Conservation (phyloP, 2,888 invertebrate genomes). For the Exocentrus adspersus region DNA sequence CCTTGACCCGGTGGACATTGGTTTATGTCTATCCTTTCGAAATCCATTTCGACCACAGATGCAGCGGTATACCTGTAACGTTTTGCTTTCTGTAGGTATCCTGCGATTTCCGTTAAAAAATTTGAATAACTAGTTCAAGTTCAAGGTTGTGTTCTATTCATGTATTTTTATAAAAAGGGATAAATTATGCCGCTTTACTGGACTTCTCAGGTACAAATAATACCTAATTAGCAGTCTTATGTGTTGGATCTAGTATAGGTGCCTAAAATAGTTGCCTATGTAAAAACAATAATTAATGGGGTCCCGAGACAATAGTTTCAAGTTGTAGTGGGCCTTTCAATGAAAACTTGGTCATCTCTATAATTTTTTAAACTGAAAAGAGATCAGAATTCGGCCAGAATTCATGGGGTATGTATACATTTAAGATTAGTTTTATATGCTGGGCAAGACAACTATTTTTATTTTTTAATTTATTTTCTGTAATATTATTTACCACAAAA, state of each 20-base stretch:
- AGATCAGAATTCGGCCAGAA: too few relatives aligned
- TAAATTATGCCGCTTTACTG: background rate
- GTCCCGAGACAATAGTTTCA: too few relatives aligned
- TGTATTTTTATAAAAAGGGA: background rate
- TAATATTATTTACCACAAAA: too few relatives aligned
- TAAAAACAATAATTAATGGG: too few relatives aligned
- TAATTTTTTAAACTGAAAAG: too few relatives aligned
- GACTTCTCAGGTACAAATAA: slow-evolving; percentile 21
- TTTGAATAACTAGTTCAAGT: background rate
- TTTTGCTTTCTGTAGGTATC: background rate
- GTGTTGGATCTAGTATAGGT: background rate
- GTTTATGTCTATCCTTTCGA: slow-evolving; percentile 96
- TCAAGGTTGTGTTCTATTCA: slow-evolving; percentile 11
- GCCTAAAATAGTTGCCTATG: too few relatives aligned
- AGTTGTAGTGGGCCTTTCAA: too few relatives aligned
- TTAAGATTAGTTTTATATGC: too few relatives aligned
- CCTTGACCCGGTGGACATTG: slow-evolving; percentile 93
- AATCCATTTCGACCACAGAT: slow-evolving; percentile 94
- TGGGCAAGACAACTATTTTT: too few relatives aligned
- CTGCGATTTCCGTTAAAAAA: slow-evolving; percentile 9
- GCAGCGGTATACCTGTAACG: slow-evolving; percentile 86
- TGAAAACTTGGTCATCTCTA: too few relatives aligned
- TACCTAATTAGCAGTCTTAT: slow-evolving; percentile 10
- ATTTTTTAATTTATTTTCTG: too few relatives aligned
- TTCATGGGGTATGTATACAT: too few relatives aligned